Conservation (phyloP, 2,797 vertebrate genomes). For the Pempheris klunzingeri region DNA sequence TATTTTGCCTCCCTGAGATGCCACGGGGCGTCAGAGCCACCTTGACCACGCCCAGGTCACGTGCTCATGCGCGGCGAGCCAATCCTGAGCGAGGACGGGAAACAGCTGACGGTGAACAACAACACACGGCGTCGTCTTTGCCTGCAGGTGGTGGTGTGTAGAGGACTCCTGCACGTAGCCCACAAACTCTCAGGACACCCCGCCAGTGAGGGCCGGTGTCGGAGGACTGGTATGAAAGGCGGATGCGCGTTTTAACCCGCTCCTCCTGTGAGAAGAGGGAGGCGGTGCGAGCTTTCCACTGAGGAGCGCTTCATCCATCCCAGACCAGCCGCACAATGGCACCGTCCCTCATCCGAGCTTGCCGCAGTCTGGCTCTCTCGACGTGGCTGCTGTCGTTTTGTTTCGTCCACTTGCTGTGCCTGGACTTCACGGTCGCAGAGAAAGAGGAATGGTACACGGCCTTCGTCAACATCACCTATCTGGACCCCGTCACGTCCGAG, state of each 20-base stretch:
- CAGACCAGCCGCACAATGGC: conserved; percentile 83
- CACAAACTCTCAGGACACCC: conserved; percentile 1
- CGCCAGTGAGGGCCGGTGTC: not conserved
- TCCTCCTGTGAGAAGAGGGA: not conserved
- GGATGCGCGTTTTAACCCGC: not conserved
- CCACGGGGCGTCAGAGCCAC: not conserved
- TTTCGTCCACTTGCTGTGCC: conserved; percentile 95
- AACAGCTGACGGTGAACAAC: conserved; percentile 74
- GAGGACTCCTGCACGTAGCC: conserved; percentile 20
- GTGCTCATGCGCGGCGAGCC: conserved; percentile 45
- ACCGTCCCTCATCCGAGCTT: conserved; percentile 91
- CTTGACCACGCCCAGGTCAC: conserved; percentile 59
- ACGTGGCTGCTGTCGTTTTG: conserved; percentile 97
- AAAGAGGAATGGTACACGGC: conserved; percentile 99
- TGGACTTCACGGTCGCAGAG: conserved; percentile 98
- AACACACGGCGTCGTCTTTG: conserved; percentile 48
- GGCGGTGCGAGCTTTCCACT: conserved; percentile 10
- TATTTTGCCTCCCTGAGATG: conserved; percentile 20
- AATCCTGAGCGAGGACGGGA: conserved; percentile 49
- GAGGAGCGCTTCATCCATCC: conserved; percentile 57
- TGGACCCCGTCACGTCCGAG: conserved; percentile 88
- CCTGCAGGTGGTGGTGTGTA: conserved; percentile 54
- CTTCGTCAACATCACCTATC: conserved; percentile 96
- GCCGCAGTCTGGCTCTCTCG: conserved; percentile 96
- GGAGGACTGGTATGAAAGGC: not conserved